Evolutionary conservation across 2,888 invertebrate species (phyloP), one percentile per base, ranked within the genome.

Genomic region (Camponotus fellah): DNA sequence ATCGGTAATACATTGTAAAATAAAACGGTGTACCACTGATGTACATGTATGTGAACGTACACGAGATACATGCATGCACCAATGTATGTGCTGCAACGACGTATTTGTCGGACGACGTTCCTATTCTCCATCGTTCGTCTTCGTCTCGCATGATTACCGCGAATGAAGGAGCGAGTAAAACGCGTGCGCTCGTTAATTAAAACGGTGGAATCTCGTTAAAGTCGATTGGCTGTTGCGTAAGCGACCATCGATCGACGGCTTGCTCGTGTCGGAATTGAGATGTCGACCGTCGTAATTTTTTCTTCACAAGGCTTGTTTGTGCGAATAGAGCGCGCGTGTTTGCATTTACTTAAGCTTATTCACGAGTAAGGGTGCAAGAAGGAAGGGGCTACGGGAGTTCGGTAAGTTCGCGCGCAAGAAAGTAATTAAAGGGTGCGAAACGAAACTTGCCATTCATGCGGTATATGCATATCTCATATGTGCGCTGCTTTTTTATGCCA

Each of bases 1-100:
- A 91, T 91, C 88, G 91, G 89, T 89, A 90, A 87, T 26, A 83
- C 89, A 88, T 87, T 90, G 91, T 91, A 92, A 91, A 89, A 91
- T 92, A 90, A 92, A 92, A 87, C 90, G 87, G 85, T 26, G 26
- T 26, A 26, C 83, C 88, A 82, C 83, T 85, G 83, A 86, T 83
- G 88, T 85, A 46, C 85, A 87, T n/a, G n/a, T 89, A 91, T 88
- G 91, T 92, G 91, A n/a, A 8, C n/a, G 53, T 53, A n/a, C 90
- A 85, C 86, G 84, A 62, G 65, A 84, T 89, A 86, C 88, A 89
- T 90, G 88, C 89, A 86, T 85, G 85, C 83, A 81, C 87, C 90
- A 68, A 46, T 58, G 60, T 58, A 37, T 62, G 69, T 21, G 14
- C 17, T 43, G 86, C 88, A 53, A 17, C 53, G 88, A 91, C 86